A percentile compares a stretch with the other conserved stretches of the same genome.
Evolutionary conservation across 2,797 vertebrate species (phyloP).

Genomic region (Gymnoscopelus microlampas): DNA sequence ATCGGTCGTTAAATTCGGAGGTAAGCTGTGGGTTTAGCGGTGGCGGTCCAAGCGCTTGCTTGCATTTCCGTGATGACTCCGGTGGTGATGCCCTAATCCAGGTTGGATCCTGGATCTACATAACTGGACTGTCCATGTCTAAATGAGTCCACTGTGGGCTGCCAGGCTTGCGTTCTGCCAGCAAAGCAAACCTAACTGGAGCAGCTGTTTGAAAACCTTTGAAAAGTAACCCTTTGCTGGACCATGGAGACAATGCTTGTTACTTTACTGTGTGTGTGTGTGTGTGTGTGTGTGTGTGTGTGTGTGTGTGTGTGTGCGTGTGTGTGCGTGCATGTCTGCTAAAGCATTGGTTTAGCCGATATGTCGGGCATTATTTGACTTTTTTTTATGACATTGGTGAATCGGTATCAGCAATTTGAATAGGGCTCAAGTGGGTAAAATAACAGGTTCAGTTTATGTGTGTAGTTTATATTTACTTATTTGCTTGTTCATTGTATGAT

Average conservation of each 20-base stretch:
- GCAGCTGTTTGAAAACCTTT: no score
- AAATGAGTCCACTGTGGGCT: background rate
- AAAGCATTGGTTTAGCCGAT: no score
- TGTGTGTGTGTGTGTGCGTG: background rate
- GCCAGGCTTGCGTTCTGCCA: background rate
- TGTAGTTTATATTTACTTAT: no score
- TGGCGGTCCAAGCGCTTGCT: background rate
- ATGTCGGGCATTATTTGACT: no score
- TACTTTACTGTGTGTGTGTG: background rate
- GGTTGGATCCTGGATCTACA: no score
- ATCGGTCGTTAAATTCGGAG: background rate
- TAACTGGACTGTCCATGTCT: no score
- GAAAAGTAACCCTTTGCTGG: background rate
- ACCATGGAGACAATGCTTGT: no score
- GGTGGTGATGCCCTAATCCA: background rate
- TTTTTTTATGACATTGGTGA: background rate
- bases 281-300: conserved; percentile 3
- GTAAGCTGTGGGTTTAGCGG: background rate
- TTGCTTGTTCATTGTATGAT: no score
- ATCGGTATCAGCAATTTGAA: no score
- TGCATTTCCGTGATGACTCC: background rate
- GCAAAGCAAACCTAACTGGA: background rate
- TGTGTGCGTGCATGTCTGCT: no score
- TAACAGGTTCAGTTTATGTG: no score
- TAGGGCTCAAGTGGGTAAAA: no score